A percentile compares a stretch with the other conserved stretches of the same genome.
Evolutionary conservation across 1,140 invertebrate genomes (phyloP).

Genomic region (Scaptomyza montana): DNA sequence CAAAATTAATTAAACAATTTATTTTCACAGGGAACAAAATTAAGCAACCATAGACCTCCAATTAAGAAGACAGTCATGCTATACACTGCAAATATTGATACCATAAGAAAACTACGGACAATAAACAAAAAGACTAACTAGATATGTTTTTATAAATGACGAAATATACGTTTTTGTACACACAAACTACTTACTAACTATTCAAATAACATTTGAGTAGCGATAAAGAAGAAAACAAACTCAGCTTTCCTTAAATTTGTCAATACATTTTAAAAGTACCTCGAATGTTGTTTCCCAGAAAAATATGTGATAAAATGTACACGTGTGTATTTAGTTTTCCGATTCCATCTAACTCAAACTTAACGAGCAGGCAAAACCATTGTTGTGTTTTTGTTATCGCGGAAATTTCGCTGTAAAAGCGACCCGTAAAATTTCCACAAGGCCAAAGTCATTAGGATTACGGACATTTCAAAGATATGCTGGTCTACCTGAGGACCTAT

Average conservation of each 20-base stretch:
- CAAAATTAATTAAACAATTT: not conserved
- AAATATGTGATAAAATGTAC: not conserved
- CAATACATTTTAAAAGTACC: no score
- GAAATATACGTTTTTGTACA: no score
- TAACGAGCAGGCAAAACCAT: slow-evolving; percentile 11
- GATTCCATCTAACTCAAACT: not conserved
- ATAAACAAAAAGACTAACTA: slow-evolving; percentile 19
- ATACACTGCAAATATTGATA: slow-evolving; percentile 21
- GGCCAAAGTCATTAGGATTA: slow-evolving; percentile 70
- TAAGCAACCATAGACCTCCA: not conserved
- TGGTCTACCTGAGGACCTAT: slow-evolving; percentile 58
- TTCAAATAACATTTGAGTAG: no score
- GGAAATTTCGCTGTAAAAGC: slow-evolving; percentile 45
- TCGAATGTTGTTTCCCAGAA: not conserved
- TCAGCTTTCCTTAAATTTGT: no score
- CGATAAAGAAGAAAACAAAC: no score
- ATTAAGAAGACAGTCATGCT: slow-evolving; percentile 23
- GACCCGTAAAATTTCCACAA: slow-evolving; percentile 43
- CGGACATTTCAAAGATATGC: not conserved
- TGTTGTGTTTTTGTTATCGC: slow-evolving; percentile 20
- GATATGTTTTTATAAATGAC: not conserved
- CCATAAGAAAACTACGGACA: slow-evolving; percentile 4
- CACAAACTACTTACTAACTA: no score
- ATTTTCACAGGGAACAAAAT: slow-evolving; percentile 1
- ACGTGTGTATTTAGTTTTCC: no score